phyloP scores from a whole-genome alignment of 2,113 vertebrate genomes.

The Narcine bancroftii region DNA sequence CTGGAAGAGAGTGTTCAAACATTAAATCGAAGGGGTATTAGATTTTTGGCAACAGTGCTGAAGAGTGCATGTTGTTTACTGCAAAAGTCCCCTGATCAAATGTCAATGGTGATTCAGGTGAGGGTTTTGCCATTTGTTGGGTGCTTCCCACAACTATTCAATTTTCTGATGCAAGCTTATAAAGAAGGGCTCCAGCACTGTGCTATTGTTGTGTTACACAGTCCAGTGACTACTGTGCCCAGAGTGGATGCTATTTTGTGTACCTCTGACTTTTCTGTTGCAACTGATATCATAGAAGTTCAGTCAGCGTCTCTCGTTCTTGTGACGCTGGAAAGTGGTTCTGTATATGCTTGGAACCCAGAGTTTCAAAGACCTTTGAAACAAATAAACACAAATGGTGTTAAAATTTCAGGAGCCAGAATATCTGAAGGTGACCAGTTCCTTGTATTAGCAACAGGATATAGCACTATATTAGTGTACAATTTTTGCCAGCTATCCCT shows the following conservation, averaged over 20 bases:
- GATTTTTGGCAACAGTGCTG: constrained; percentile 50
- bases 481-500: constrained; percentile 44
- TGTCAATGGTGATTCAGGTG: constrained; percentile 51
- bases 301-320: constrained; percentile 45
- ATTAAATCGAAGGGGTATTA: constrained; percentile 47
- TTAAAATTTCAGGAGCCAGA: constrained; percentile 50
- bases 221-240: constrained; percentile 49
- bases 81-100: constrained; percentile 45
- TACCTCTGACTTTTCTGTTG: constrained; percentile 17
- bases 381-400: constrained; percentile 41
- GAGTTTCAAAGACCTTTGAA: constrained; percentile 42
- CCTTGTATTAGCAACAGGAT: constrained; percentile 52
- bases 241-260: constrained; percentile 40
- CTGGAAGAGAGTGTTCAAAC: constrained; percentile 45
- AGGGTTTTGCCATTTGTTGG: constrained; percentile 52
- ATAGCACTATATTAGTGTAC: constrained; percentile 51
- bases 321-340: constrained; percentile 48
- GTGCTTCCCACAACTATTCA: constrained; percentile 49
- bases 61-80: constrained; percentile 51
- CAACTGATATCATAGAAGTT: constrained; percentile 46
- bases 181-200: constrained; percentile 41
- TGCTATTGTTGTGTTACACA: constrained; percentile 46
- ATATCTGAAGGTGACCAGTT: constrained; percentile 43
- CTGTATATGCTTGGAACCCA: constrained; percentile 53
- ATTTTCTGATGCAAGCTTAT: constrained; percentile 46